Evolutionary conservation across 1,140 invertebrate species (phyloP).

Genomic region (Drosophila chauvacae): DNA sequence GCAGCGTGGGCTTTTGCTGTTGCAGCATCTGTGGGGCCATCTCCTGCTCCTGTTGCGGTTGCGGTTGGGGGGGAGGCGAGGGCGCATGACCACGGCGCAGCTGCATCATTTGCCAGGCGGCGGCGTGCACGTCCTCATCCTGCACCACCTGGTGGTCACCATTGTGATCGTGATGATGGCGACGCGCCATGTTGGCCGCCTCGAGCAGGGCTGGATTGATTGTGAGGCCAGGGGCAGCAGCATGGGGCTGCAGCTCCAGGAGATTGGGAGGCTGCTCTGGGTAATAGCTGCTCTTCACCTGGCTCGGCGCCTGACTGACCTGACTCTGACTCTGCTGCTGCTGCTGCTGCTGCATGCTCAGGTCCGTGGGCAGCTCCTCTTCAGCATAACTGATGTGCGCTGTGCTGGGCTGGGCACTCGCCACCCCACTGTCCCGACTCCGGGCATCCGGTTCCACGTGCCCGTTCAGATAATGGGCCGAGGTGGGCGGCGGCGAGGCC

Average conservation of each 20-base stretch:
- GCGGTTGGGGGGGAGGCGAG: constrained; percentile 11
- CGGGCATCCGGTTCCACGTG: constrained; percentile 61
- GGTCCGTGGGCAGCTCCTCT: constrained; percentile 78
- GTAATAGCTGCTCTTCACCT: constrained; percentile 21
- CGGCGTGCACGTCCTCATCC: constrained; percentile 62
- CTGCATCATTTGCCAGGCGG: constrained; percentile 72
- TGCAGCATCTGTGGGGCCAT: constrained; percentile 11
- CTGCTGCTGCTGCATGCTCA: constrained; percentile 77
- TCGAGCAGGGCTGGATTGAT: constrained; percentile 86
- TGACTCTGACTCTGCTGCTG: constrained; percentile 54
- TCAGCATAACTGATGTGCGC: constrained; percentile 47
- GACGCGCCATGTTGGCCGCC: constrained; percentile 83
- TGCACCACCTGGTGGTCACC: constrained; percentile 29
- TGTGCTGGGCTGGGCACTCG: constrained; percentile 50
- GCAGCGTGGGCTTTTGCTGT: constrained; percentile 45
- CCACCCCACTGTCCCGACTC: constrained; percentile 76
- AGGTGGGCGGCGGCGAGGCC: constrained; percentile 52
- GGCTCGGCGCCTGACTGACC: background rate
- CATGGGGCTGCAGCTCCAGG: constrained; percentile 32
- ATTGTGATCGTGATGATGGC: constrained; percentile 45
- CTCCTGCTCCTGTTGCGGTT: constrained; percentile 17
- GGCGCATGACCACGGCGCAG: constrained; percentile 58
- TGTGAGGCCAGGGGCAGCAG: constrained; percentile 41
- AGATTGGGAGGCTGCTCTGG: constrained; percentile 27
- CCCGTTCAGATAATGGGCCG: constrained; percentile 34